Base-by-base conservation (phyloP, 2,797 vertebrate genomes). In the Gorsachius magnificus region DNA sequence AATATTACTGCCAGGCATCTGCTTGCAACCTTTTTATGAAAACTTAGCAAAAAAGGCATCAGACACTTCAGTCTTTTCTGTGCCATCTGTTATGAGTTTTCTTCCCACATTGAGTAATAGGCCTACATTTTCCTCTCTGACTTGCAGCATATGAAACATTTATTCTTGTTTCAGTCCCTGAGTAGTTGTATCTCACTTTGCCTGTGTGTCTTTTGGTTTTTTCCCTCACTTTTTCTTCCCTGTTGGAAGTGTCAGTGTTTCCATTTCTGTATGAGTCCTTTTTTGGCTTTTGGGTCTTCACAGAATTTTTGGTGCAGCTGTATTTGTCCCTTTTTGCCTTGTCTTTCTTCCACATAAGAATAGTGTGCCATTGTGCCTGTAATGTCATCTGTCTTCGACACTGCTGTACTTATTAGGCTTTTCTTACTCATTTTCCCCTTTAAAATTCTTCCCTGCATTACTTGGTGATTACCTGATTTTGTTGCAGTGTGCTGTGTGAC, bases 11-110 rank as follows among this genome's bases (percentile, higher is more conserved):
- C 78, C 72, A 87, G 75, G 81, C 90, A 89, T 94, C 87, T 96
- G 31, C 60, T 80, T 89, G 84, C 87, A 93, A 89, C 53, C 61
- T 80, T 78, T 85, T 69, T 54, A 75, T 85, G 76, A 95, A 93
- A 94, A 94, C 78, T 68, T 92, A 96, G 45, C 68, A 93, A 96
- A 95, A 96, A 95, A 93, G 81, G 68, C 89, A 94, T 84, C 71
- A 92, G 87, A 87, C 80, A 63, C 58, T 94, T 90, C 50, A 81
- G 83, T 65, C 88, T 93, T 89, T 95, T 89, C 65, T 75, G 33
- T 82, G 66, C 90, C 93, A 96, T 93, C 90, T 94, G 90, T 83
- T 96, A 65, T 0, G 38, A 95, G 80, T 90, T 97, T 95, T 90
- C 77, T 89, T 96, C 58, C 58, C 66, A 78, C 63, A 45, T 0